Conservation (phyloP, 2,797 vertebrate genomes). For the Semaprochilodus insignis region DNA sequence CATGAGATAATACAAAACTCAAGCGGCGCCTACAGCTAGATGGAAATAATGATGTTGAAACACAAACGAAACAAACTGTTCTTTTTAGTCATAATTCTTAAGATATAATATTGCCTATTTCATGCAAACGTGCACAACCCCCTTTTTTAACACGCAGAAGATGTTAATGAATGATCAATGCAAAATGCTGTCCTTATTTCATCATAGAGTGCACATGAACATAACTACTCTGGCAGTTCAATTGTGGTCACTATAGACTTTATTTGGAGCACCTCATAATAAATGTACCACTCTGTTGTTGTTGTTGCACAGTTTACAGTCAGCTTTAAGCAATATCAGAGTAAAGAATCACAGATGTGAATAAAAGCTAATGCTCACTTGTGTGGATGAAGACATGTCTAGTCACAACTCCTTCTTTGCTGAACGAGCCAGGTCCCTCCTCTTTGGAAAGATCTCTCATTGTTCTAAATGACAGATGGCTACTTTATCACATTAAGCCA, state of each 20-base stretch:
- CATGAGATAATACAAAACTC: neutral
- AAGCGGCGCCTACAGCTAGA: neutral
- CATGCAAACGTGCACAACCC: too few relatives aligned
- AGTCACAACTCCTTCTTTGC: constrained; percentile 48
- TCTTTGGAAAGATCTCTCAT: constrained; percentile 68
- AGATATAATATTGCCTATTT: too few relatives aligned
- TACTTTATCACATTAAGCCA: constrained; percentile 77
- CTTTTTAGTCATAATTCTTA: neutral
- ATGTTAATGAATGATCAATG: neutral
- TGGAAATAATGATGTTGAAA: neutral
- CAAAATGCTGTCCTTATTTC: neutral
- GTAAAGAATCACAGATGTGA: constrained; percentile 19
- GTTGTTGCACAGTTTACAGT: neutral
- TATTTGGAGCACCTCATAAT: neutral
- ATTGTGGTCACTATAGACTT: neutral
- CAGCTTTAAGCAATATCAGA: neutral
- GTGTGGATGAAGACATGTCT: constrained; percentile 45
- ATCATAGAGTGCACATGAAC: neutral
- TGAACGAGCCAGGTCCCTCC: constrained; percentile 43
- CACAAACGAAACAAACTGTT: neutral
- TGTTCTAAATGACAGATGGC: constrained; percentile 78
- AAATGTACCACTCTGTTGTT: neutral
- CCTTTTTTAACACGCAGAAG: too few relatives aligned
- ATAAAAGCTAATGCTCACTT: constrained; percentile 31
- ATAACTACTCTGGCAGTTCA: neutral